Evolutionary conservation across 2,888 invertebrate species (phyloP), one percentile per base, ranked within the genome.

Genomic region (Napeogenes sylphis): DNA sequence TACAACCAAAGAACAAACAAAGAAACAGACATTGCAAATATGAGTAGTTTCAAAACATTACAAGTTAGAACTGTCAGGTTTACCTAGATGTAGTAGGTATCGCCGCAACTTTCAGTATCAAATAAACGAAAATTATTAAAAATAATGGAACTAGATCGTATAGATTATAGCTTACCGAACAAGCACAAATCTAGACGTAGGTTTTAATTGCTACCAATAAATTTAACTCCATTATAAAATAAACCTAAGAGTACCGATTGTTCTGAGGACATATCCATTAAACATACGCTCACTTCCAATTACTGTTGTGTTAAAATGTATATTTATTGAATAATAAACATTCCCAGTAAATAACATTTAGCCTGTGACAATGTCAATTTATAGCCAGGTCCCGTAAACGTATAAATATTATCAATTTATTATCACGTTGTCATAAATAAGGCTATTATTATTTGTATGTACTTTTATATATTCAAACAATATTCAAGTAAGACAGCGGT

Each of bases 191-290:
- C 35, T 35, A 35, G 35, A 35, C 35, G 4, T 35, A 35, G 35
- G 4, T 54, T 54, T 54, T 30, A 32, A 54, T 21, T 21, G 21
- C 21, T 21, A 21, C 21, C 21, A 32, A 13, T 33, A 33, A 54
- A 54, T 54, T 54, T 54, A 32, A 3, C 47, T 6, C 38, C 32
- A 56, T 5, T 63, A 21, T 58, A 53, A 0, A 59, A 30, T 30
- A 47, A n/a, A 10, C 65, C 32, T 59, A 56, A 63, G 10, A 38
- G 55, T 56, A 45, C 33, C 30, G 45, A 62, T 58, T 56, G 56
- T 45, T 45, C 46, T 66, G 78, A 81, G 81, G 81, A 77, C 80
- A 71, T 75, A 80, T 81, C 73, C 73, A 81, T 83, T 75, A 75
- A 58, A 61, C 55, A 42, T 58, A 59, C 59, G 60, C 64, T 64